phyloP scores from a whole-genome alignment of 2,888 invertebrate genomes.

The Drosophila suboccidentalis region DNA sequence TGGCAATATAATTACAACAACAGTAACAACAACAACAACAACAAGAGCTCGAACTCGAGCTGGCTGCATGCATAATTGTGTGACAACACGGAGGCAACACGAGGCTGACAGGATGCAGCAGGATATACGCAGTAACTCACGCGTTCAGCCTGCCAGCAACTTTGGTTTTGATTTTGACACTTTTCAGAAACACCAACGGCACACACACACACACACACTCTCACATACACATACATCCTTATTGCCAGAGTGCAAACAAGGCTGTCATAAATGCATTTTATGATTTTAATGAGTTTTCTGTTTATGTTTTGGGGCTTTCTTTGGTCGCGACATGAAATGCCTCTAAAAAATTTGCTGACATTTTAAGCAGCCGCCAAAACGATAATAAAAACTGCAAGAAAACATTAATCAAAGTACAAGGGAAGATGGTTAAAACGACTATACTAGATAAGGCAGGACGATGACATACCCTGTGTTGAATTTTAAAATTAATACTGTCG shows the following conservation, averaged over 20 bases:
- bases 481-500: background rate
- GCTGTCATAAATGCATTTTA: constrained; percentile 81
- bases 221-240: constrained; percentile 38
- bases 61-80: constrained; percentile 76
- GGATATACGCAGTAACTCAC: constrained; percentile 51
- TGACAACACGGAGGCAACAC: constrained; percentile 66
- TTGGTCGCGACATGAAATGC: constrained; percentile 9
- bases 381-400: constrained; percentile 36
- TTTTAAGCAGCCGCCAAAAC: constrained; percentile 46
- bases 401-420: constrained; percentile 62
- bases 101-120: constrained; percentile 47
- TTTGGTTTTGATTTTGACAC: constrained; percentile 79
- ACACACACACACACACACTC: background rate
- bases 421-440: background rate
- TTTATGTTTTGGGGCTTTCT: constrained; percentile 61
- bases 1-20: constrained; percentile 76
- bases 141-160: constrained; percentile 50
- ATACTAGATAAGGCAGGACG: constrained; percentile 6
- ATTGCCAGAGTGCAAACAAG: constrained; percentile 75
- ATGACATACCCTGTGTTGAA: constrained; percentile 17
- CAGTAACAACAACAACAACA: constrained; percentile 69
- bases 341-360: constrained; percentile 41
- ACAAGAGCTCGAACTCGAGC: constrained; percentile 39
- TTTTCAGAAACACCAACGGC: constrained; percentile 53
- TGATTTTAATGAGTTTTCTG: constrained; percentile 82